Percentiles rank a stretch among this genome's conserved stretches.
Evolutionary conservation across 2,797 vertebrate species (phyloP).

Genomic region (Pteropus rufus): DNA sequence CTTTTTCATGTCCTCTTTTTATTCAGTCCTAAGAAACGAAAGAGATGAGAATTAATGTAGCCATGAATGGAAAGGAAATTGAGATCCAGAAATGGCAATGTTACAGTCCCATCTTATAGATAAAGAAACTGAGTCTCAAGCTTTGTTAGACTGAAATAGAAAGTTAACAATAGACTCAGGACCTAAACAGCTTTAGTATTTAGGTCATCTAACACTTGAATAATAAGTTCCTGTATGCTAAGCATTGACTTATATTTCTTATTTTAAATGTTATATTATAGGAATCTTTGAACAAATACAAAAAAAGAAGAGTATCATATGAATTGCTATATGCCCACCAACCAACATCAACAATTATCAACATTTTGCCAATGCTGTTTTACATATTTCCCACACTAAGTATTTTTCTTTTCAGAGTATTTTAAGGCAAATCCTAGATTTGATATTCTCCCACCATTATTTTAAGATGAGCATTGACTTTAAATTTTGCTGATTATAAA

Average conservation of each 20-base stretch:
- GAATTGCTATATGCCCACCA: not conserved
- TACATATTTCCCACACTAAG: not conserved
- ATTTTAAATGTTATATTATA: not conserved
- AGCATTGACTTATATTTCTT: not conserved
- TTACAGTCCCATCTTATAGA: not conserved
- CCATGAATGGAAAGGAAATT: slow-evolving; percentile 6
- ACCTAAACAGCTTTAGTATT: not conserved
- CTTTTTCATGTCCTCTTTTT: not conserved
- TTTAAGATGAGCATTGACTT: not conserved
- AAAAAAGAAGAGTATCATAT: not conserved
- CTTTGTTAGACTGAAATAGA: not conserved
- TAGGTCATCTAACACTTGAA: not conserved
- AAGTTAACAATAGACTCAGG: not conserved
- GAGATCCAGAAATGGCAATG: not conserved
- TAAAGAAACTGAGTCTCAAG: not conserved
- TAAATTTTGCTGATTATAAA: not conserved
- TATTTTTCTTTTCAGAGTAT: not conserved
- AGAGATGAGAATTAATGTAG: not conserved
- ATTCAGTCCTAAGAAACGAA: not conserved
- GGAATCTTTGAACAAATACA: not conserved
- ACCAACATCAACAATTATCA: not conserved
- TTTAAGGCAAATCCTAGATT: not conserved
- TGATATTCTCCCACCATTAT: not conserved
- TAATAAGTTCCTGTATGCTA: not conserved
- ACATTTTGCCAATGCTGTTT: not conserved